A percentile compares a stretch with the other conserved stretches of the same genome.
These are phyloP conservation scores for Heloderma charlesbogerti DNA, from an alignment of 2,113 vertebrate genomes.

Conservation along the genomic window DNA sequence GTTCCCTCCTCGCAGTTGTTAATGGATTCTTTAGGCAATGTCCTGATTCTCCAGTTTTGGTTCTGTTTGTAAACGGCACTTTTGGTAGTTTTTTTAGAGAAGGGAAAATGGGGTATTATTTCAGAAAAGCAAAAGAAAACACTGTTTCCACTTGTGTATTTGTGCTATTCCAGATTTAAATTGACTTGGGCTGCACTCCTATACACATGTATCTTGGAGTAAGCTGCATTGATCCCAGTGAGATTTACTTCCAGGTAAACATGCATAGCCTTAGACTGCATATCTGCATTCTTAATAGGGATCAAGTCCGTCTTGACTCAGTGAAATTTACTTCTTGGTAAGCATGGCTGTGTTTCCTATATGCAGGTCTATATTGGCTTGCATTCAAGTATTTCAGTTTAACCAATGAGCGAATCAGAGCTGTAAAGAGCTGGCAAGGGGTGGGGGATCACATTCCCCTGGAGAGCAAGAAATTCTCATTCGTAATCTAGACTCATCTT, in stretches of 20 bases:
- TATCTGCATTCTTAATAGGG: neutral
- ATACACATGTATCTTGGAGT: neutral
- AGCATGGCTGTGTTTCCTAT: neutral
- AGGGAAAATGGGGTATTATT: no score
- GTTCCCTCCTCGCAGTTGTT: no score
- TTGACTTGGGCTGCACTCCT: neutral
- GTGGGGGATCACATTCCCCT: neutral
- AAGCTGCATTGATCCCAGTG: neutral
- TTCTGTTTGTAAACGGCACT: no score
- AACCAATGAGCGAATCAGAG: neutral
- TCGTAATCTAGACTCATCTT: conserved; percentile 4
- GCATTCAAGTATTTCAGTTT: neutral
- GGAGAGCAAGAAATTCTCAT: conserved; percentile 20
- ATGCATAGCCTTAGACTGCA: neutral
- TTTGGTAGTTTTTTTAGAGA: no score
- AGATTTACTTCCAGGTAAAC: neutral
- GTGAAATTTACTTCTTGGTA: neutral
- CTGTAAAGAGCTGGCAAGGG: neutral
- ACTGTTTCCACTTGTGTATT: no score
- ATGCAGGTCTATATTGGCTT: neutral
- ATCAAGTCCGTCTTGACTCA: neutral
- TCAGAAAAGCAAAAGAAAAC: no score
- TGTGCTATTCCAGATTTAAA: neutral
- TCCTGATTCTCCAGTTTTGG: no score
- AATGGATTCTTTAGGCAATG: no score